Percentiles rank a stretch among this genome's conserved stretches.
phyloP scores from a whole-genome alignment of 2,113 vertebrate genomes.

The Brachyistius frenatus region DNA sequence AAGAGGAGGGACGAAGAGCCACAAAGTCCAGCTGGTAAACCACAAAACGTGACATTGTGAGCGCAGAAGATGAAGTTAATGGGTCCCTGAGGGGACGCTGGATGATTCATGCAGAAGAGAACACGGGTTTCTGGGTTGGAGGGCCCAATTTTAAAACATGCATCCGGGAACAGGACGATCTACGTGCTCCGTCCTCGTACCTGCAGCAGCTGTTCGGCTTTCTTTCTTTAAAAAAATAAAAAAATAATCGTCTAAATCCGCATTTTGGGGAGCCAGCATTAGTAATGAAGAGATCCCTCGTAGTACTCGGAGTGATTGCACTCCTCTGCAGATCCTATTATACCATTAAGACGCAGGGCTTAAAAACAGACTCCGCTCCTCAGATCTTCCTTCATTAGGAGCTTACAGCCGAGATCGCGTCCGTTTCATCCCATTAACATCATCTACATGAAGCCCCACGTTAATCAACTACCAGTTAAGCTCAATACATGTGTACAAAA shows the following conservation, averaged over 20 bases:
- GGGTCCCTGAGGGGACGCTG: not conserved
- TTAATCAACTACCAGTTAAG: not conserved
- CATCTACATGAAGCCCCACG: not conserved
- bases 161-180: not conserved
- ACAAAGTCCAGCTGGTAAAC: not conserved
- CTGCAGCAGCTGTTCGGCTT: not conserved
- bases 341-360: constrained; percentile 53
- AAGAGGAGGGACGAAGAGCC: not conserved
- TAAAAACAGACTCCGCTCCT: constrained; percentile 45
- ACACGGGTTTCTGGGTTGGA: not conserved
- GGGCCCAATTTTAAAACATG: not conserved
- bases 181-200: not conserved
- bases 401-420: constrained; percentile 25
- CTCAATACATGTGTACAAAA: not conserved
- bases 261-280: constrained; percentile 12
- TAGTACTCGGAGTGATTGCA: constrained; percentile 53
- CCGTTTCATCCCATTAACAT: constrained; percentile 8
- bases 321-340: constrained; percentile 61
- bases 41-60: constrained; percentile 31
- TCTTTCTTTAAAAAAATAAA: not conserved
- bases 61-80: constrained; percentile 9
- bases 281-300: constrained; percentile 43
- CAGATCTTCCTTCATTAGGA: constrained; percentile 21
- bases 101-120: constrained; percentile 37
- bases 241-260: not conserved